These are phyloP conservation scores for Leptinotarsa tumamoca DNA, from an alignment of 2,888 invertebrate species.

Conservation along the genomic window DNA sequence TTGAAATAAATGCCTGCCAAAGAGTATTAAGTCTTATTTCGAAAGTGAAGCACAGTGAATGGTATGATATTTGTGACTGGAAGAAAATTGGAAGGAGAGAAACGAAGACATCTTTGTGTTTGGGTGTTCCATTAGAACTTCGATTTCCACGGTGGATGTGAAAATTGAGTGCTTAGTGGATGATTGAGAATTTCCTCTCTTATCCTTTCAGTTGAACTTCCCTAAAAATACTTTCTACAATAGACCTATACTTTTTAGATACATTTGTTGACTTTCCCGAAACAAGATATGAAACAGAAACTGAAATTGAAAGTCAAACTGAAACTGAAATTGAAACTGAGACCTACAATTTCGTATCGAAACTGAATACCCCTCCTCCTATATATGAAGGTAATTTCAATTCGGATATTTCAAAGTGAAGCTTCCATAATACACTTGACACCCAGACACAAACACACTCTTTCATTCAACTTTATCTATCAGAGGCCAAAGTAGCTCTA, in stretches of 20 bases:
- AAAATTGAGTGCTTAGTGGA: too few relatives aligned
- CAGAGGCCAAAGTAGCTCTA: not conserved
- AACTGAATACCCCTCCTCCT: slow-evolving; percentile 6
- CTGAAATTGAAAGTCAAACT: not conserved
- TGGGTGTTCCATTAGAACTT: too few relatives aligned
- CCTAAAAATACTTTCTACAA: not conserved
- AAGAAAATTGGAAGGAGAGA: too few relatives aligned
- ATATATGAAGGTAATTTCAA: slow-evolving; percentile 1
- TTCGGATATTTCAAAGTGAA: not conserved
- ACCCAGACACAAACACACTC: slow-evolving; percentile 23
- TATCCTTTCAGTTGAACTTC: too few relatives aligned
- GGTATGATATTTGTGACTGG: too few relatives aligned
- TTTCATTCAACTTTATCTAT: not conserved
- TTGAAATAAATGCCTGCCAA: too few relatives aligned
- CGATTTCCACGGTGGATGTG: too few relatives aligned
- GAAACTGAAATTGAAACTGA: not conserved
- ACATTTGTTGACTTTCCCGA: not conserved
- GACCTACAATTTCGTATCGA: not conserved
- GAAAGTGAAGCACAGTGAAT: too few relatives aligned
- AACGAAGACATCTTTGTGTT: too few relatives aligned
- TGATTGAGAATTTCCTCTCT: too few relatives aligned
- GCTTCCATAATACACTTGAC: slow-evolving; percentile 27
- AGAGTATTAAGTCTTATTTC: too few relatives aligned
- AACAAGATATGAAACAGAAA: not conserved
- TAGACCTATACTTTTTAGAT: not conserved